These are phyloP conservation scores for Leucoraja erinaceus DNA, from an alignment of 2,113 vertebrate genomes.

Conservation along the genomic window DNA sequence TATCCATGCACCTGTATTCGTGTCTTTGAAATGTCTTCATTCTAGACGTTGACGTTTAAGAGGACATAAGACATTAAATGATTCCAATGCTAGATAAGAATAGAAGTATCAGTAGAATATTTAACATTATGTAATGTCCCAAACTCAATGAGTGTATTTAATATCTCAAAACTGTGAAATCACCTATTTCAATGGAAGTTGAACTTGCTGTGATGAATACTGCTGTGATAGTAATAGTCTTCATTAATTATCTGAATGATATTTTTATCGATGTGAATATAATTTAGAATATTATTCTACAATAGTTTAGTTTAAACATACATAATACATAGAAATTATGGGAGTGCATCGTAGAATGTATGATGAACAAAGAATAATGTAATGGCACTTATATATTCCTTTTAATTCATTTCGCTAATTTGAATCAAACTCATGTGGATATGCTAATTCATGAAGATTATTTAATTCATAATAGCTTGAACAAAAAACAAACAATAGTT, in stretches of 20 bases:
- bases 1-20: no score
- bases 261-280: neutral
- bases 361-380: neutral
- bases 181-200: neutral
- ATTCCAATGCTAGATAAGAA: conserved; percentile 4
- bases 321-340: neutral
- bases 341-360: neutral
- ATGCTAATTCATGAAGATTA: neutral
- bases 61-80: conserved; percentile 11
- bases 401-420: neutral
- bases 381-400: neutral
- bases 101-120: neutral
- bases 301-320: no score
- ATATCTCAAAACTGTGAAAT: neutral
- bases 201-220: neutral
- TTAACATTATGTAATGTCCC: neutral
- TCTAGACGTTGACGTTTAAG: neutral
- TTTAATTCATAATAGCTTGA: neutral
- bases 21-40: no score
- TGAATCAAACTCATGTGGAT: neutral
- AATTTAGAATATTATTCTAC: neutral
- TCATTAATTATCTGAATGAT: neutral
- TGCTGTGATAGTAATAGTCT: neutral
- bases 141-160: neutral
- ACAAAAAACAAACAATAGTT: neutral